A percentile compares a stretch with the other conserved stretches of the same genome.
Conservation (phyloP, 2,113 vertebrate species). For the Balaenoptera acutorostrata region DNA sequence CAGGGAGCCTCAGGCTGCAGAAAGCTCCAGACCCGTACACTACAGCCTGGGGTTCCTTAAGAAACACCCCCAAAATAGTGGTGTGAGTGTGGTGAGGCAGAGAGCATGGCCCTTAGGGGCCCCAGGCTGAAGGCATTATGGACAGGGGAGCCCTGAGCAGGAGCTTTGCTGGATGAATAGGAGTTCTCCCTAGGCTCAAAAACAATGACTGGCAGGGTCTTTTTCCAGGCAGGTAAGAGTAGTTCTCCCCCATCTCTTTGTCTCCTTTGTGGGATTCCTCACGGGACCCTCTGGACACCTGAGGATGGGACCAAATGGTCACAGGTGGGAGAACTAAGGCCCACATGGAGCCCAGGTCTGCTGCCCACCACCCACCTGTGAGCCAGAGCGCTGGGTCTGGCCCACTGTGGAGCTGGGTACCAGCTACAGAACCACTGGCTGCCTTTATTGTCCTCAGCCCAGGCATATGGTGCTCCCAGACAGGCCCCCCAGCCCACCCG, state of each 20-base stretch:
- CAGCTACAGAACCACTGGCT: not conserved
- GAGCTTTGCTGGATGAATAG: not conserved
- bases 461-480: fast-evolving
- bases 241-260: no score
- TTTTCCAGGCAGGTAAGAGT: not conserved
- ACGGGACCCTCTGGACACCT: not conserved
- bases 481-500: not conserved
- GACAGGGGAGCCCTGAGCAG: not conserved
- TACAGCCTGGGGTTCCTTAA: no score
- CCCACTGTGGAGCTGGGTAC: not conserved
- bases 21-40: no score
- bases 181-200: not conserved
- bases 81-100: not conserved
- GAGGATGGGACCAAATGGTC: no score
- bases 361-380: not conserved
- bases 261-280: not conserved
- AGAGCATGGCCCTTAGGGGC: not conserved
- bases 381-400: no score
- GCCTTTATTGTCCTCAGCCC: constrained; percentile 47
- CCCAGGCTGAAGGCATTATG: not conserved
- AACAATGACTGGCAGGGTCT: fast-evolving
- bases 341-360: not conserved
- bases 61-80: not conserved
- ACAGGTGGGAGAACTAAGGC: no score
- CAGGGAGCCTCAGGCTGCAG: not conserved